Base-by-base conservation (phyloP, 2,113 vertebrate species). In the Ictalurus furcatus region DNA sequence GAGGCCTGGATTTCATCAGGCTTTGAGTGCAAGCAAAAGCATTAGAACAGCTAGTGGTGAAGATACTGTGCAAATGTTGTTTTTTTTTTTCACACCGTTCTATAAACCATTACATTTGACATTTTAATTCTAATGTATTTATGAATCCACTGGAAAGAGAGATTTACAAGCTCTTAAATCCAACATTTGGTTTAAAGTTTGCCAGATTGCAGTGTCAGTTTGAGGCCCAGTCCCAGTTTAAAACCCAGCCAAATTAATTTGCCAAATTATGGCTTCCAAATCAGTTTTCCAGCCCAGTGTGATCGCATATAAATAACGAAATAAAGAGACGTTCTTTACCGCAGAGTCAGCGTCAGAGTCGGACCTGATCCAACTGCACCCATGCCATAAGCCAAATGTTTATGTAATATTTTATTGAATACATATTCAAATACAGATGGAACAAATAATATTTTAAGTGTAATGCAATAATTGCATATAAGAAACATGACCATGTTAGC, bases 1-100 rank as follows among this genome's bases (percentile, higher is more conserved):
- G 88, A 91, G 92, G 92, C 91, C 93, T 94, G 94, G 94, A 93
- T 86, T 93, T 81, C 90, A 90, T 94, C 93, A 92, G 89, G 11
- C 48, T 56, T 61, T 56, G 61, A 87, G 48, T 23, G 78, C 67
- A 61, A 74, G 52, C 54, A 40, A 88, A 19, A 23, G 25, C 11
- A 37, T 21, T 85, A 37, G 56, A 56, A 79, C 56, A 84, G 54
- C 25, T 59, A 67, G 73, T 44, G 71, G 0, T 65, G n/a, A 34
- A 48, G 71, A 25, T 83, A 56, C 54, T 44, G 48, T 12, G 25
- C 76, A 54, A 28, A 25, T 7, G 14, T 58, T 8, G 8, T 28
- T 65, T 67, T 71, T 79, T 48, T 28, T 28, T 44, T 19, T 21
- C 21, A 73, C 25, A 74, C 25, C 5, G 40, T 19, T 37, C 19